A percentile compares a stretch with the other conserved stretches of the same genome.
These are phyloP conservation scores for Bos javanicus DNA, from an alignment of 2,113 vertebrate genomes.

Conservation along the genomic window DNA sequence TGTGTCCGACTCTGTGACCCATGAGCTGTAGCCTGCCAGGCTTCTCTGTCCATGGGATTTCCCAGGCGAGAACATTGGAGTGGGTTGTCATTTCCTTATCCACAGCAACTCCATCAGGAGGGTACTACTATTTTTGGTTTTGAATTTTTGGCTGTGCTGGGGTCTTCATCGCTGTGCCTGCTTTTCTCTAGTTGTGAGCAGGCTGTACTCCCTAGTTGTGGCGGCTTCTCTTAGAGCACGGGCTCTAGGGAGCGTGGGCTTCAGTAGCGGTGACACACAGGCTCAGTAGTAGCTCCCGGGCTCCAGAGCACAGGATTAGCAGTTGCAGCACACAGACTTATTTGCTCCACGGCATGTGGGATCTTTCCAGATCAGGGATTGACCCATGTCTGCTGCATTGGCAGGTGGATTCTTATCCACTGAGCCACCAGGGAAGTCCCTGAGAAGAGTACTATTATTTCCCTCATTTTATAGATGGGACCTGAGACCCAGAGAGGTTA, in stretches of 20 bases:
- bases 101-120: neutral
- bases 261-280: neutral
- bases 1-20: neutral
- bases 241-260: neutral
- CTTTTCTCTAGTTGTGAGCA: neutral
- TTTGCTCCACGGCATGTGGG: neutral
- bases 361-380: neutral
- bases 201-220: neutral
- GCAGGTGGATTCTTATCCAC: neutral
- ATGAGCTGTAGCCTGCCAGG: neutral
- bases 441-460: too few relatives aligned
- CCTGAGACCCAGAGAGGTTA: neutral
- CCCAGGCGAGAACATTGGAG: neutral
- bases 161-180: neutral
- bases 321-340: accelerated
- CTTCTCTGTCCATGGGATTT: neutral
- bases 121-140: neutral
- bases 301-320: neutral
- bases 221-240: neutral
- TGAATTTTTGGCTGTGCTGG: neutral
- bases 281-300: neutral
- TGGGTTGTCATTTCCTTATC: neutral
- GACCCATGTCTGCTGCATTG: neutral
- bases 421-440: neutral
- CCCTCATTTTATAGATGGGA: neutral